A percentile compares a stretch with the other conserved stretches of the same genome.
Evolutionary conservation across 2,113 vertebrate species (phyloP).

Genomic region (Otis tarda): DNA sequence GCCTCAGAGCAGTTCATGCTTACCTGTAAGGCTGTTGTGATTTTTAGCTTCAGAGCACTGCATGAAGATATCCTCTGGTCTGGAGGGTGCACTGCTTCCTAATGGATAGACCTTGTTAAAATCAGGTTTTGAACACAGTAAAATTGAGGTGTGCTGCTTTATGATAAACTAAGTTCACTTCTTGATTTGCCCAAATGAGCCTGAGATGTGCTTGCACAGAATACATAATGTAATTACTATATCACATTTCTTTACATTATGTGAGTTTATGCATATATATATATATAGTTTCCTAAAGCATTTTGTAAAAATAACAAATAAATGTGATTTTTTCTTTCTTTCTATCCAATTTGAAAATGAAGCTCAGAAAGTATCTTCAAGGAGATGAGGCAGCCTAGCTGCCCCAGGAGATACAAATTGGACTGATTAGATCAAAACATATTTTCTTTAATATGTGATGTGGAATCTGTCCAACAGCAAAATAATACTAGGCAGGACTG

Average conservation of each 20-base stretch:
- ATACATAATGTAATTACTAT: not conserved
- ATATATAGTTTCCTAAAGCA: not conserved
- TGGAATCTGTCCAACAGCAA: conserved; percentile 9
- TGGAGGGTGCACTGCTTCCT: not conserved
- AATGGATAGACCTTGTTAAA: not conserved
- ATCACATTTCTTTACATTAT: not conserved
- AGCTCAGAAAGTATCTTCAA: not conserved
- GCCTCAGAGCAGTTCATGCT: not conserved
- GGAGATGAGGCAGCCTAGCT: not conserved
- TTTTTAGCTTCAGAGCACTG: not conserved
- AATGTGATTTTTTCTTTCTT: not conserved
- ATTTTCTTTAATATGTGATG: not conserved
- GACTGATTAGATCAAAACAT: conserved; percentile 11
- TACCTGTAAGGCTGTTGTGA: not conserved
- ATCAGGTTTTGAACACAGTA: not conserved
- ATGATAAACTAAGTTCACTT: not conserved
- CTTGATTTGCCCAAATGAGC: not conserved
- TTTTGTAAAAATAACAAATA: not conserved
- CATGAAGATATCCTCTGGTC: not conserved
- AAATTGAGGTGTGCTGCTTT: not conserved
- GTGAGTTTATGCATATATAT: not conserved
- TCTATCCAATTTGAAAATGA: not conserved
- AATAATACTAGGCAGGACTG: not conserved
- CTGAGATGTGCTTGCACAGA: not conserved
- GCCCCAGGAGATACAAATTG: not conserved